phyloP scores from a whole-genome alignment of 2,797 vertebrate genomes.

The Streptopelia turtur region DNA sequence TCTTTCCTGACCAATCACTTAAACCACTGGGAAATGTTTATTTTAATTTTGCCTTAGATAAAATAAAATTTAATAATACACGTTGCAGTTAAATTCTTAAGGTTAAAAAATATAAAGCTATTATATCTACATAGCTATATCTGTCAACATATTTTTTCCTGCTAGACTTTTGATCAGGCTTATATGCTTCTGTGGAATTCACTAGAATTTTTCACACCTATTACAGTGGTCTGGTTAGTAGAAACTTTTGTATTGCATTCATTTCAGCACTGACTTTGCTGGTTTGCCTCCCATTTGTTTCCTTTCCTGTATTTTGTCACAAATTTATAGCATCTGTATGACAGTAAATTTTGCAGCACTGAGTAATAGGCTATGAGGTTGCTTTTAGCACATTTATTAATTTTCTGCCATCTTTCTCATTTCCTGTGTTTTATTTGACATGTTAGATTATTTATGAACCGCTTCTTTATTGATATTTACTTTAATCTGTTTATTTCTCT shows the following conservation, averaged over 20 bases:
- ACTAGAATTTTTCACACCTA: background rate
- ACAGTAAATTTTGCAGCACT: conserved; percentile 55
- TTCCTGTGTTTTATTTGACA: conserved; percentile 49
- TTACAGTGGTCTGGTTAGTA: background rate
- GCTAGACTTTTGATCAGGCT: background rate
- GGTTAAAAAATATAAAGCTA: background rate
- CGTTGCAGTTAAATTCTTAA: background rate
- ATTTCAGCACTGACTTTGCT: background rate
- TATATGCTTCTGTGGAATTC: background rate
- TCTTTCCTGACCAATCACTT: background rate
- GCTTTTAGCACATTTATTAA: conserved; percentile 62
- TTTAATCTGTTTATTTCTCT: conserved; percentile 63
- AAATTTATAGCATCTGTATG: conserved; percentile 60
- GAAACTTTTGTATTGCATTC: background rate
- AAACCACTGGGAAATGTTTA: background rate
- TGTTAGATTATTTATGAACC: conserved; percentile 55
- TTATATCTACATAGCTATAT: background rate
- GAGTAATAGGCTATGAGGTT: conserved; percentile 11
- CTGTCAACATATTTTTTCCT: background rate
- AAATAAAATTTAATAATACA: background rate
- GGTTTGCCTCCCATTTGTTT: conserved; percentile 3
- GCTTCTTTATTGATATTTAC: conserved; percentile 40
- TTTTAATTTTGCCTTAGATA: background rate
- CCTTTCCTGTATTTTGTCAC: conserved; percentile 10
- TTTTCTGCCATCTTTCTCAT: conserved; percentile 53